Conservation (phyloP, 2,113 vertebrate species). For the Telmatochromis sp. region DNA sequence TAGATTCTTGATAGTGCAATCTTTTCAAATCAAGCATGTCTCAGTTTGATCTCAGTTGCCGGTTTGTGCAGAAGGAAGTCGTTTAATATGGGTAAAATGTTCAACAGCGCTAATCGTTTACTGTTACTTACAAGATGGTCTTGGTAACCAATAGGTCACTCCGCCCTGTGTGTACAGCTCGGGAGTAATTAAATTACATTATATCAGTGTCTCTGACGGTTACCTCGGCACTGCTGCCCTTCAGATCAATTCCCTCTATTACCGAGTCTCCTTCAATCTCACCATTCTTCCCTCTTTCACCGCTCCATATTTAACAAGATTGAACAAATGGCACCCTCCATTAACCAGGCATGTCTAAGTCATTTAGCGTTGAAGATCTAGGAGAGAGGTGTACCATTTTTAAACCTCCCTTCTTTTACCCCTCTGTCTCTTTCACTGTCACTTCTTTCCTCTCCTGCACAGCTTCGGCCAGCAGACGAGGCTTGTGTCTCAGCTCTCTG, state of each 20-base stretch:
- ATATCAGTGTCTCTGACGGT: not conserved
- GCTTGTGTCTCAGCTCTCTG: slow-evolving; percentile 27
- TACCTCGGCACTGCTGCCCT: not conserved
- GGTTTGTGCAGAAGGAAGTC: not conserved
- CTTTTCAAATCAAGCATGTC: not conserved
- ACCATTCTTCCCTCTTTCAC: not conserved
- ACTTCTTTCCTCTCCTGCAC: not conserved
- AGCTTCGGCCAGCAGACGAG: not conserved
- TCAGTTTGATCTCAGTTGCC: not conserved
- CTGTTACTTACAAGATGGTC: not conserved
- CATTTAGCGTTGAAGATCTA: slow-evolving; percentile 19
- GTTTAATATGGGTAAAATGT: not conserved
- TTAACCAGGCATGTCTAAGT: slow-evolving; percentile 44
- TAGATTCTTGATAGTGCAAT: not conserved
- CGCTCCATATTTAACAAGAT: slow-evolving; percentile 37
- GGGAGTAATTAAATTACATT: not conserved
- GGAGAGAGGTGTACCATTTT: not conserved
- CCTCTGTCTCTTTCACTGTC: not conserved
- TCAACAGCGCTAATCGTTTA: not conserved
- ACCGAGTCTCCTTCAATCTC: not conserved
- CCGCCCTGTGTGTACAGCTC: not conserved
- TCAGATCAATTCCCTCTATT: slow-evolving; percentile 20
- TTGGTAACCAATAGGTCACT: not conserved
- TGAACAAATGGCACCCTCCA: slow-evolving; percentile 43
- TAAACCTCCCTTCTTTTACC: not conserved